A percentile compares a stretch with the other conserved stretches of the same genome.
phyloP scores from a whole-genome alignment of 2,888 invertebrate genomes.

The Glyphotaelius pellucidus region DNA sequence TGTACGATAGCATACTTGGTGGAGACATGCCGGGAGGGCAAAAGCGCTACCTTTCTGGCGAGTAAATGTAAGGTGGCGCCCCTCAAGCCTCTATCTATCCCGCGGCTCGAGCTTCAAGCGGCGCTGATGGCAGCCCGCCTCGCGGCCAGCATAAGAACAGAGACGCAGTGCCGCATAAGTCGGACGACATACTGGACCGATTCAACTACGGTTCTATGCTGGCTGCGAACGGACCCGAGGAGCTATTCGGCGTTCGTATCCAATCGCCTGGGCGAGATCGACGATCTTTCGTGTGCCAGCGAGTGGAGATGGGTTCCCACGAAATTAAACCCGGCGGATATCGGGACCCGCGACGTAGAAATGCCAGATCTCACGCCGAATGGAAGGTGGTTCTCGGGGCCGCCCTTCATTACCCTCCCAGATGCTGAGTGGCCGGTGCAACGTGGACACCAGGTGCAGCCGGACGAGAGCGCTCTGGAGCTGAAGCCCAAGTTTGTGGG shows the following conservation, averaged over 20 bases:
- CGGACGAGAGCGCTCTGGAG: background rate
- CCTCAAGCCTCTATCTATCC: background rate
- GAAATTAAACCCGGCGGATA: no score
- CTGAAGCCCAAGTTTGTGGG: background rate
- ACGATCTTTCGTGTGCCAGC: constrained; percentile 67
- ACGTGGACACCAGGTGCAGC: no score
- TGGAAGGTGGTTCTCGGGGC: no score
- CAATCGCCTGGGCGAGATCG: constrained; percentile 66
- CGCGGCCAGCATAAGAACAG: no score
- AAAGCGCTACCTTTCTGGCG: background rate
- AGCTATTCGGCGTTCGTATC: constrained; percentile 59
- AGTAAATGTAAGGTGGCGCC: background rate
- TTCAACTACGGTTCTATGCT: no score
- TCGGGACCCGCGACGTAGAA: no score
- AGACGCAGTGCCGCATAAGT: constrained; percentile 42
- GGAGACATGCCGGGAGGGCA: background rate
- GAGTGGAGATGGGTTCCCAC: no score
- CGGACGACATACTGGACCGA: no score
- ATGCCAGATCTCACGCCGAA: no score
- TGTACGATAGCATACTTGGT: background rate
- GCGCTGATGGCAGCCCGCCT: constrained; percentile 21
- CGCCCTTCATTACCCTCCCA: no score
- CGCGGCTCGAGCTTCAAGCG: background rate
- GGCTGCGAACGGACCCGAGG: no score
- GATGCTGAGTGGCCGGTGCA: no score